Base-by-base conservation (phyloP, 2,113 vertebrate species). In the Nanorana parkeri region DNA sequence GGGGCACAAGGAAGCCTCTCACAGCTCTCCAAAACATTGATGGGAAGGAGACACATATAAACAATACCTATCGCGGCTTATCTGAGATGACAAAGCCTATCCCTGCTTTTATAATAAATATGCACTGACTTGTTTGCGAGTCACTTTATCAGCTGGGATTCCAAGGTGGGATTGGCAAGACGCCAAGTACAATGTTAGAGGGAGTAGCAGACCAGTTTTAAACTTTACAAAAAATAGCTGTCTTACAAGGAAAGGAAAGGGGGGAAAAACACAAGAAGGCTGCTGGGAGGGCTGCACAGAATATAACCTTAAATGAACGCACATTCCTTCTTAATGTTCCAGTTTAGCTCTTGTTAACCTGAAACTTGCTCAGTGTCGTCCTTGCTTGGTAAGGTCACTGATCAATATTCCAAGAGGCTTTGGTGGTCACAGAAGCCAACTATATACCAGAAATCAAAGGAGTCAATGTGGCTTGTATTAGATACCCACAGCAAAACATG, bases 91-190 rank as follows among this genome's bases (percentile, higher is more conserved):
- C 86, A 89, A 90, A 87, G 69, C 82, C 87, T 85, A 85, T 84
- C 86, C 89, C 78, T 80, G 85, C 85, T 86, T 90, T 90, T 88
- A 84, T 84, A 88, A 87, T 72, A 89, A 88, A 89, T 87, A 88
- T 68, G 88, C 83, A 87, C 84, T 85, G 87, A 89, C 86, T 90
- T 85, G 87, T 72, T 87, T 83, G 75, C 68, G 85, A 84, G 80
- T 67, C 84, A 83, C 76, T 91, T 89, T 88, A 91, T 89, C 90
- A 86, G 87, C 78, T 84, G 80, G 86, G 89, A 91, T 89, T 90
- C 89, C 86, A 73, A 84, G 84, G 83, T 81, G 83, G 83, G 87
- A 85, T 17, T 89, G 90, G 90, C 87, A 87, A 28, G 85, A 26
- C 21, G 86, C 87, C 89, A 90, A 88, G 83, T n/a, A 84, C 60